Conservation (phyloP, 1,140 invertebrate species). For the Doryteuthis pealeii region DNA sequence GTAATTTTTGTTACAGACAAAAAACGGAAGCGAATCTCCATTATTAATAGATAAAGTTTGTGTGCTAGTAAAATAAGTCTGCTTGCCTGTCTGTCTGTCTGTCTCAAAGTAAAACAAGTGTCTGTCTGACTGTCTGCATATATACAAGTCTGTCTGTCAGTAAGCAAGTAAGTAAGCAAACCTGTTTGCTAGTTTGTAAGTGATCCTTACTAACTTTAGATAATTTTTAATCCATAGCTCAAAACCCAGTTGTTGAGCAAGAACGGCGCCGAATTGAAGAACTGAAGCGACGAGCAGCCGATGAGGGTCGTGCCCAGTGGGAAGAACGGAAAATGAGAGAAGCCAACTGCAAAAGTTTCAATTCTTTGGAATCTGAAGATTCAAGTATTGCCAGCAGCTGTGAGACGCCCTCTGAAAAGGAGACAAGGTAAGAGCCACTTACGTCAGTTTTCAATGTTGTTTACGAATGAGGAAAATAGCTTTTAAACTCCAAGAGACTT, state of each 20-base stretch:
- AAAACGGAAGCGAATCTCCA: too few relatives aligned
- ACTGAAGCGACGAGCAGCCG: conserved; percentile 80
- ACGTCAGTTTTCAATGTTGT: not conserved
- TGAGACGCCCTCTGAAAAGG: conserved; percentile 70
- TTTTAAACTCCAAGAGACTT: not conserved
- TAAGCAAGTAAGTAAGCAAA: too few relatives aligned
- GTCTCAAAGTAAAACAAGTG: too few relatives aligned
- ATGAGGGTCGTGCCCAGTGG: conserved; percentile 85
- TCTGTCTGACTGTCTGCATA: too few relatives aligned
- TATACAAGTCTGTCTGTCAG: too few relatives aligned
- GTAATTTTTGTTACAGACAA: too few relatives aligned
- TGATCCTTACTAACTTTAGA: too few relatives aligned
- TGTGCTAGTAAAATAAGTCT: too few relatives aligned
- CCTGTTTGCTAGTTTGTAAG: too few relatives aligned
- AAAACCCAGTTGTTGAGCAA: conserved; percentile 66
- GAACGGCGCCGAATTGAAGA: conserved; percentile 83
- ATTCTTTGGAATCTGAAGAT: conserved; percentile 70
- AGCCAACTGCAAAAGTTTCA: conserved; percentile 71
- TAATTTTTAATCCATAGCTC: too few relatives aligned
- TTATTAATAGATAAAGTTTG: too few relatives aligned
- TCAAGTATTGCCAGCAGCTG: conserved; percentile 68
- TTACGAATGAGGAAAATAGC: not conserved
- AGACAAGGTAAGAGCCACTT: conserved; percentile 43
- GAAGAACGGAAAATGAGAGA: conserved; percentile 66
- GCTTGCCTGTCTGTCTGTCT: too few relatives aligned